These are phyloP conservation scores for Eupeodes corollae DNA, from an alignment of 1,140 invertebrate species.

Conservation along the genomic window DNA sequence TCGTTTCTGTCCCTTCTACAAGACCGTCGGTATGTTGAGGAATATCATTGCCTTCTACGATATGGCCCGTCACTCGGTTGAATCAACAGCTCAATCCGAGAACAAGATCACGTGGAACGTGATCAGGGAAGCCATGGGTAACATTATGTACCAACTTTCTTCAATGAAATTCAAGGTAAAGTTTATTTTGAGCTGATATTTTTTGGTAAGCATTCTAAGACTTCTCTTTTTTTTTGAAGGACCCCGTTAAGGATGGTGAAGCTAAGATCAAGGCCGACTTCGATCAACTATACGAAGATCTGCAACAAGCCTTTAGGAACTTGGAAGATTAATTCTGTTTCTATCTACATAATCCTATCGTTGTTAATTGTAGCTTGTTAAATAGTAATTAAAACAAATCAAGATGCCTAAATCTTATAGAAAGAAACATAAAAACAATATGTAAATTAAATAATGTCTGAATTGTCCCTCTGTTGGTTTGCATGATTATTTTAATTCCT, in stretches of 20 bases:
- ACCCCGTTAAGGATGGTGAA: slow-evolving; percentile 96
- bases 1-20: slow-evolving; percentile 99
- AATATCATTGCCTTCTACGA: slow-evolving; percentile 99
- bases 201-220: neutral
- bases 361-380: too few species aligned
- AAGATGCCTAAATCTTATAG: too few species aligned
- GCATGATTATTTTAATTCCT: too few species aligned
- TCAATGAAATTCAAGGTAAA: slow-evolving; percentile 99
- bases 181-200: neutral
- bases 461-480: too few species aligned
- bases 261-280: slow-evolving; percentile 94
- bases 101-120: slow-evolving; percentile 99
- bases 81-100: slow-evolving; percentile 95
- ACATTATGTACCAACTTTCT: slow-evolving; percentile 92
- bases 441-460: too few species aligned
- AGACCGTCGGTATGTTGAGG: slow-evolving; percentile 95
- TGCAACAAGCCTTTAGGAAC: slow-evolving; percentile 95
- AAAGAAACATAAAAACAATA: too few species aligned
- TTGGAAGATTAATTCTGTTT: slow-evolving; percentile 76
- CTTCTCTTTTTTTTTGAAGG: slow-evolving; percentile 46
- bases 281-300: slow-evolving; percentile 88
- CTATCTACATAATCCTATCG: too few species aligned
- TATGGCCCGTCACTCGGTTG: slow-evolving; percentile 92
- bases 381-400: too few species aligned
- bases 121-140: slow-evolving; percentile 92